Evolutionary conservation across 1,140 invertebrate genomes (phyloP), one percentile per base, ranked within the genome.

Genomic region (Brachionus sp.): DNA sequence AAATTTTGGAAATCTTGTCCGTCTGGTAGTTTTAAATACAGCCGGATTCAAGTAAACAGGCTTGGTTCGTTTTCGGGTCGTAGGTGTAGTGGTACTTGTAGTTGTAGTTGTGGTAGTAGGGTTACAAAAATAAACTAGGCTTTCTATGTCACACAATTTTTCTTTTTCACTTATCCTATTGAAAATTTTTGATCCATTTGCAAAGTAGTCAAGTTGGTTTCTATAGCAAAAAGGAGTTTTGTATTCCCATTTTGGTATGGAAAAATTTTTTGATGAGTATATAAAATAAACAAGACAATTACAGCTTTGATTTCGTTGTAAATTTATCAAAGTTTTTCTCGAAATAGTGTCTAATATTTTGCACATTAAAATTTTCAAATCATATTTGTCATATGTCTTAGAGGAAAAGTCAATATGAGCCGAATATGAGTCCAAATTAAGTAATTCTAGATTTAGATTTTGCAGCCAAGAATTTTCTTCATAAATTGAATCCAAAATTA

Each of bases 201-300:
- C 44, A 39, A 42, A 39, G 25, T 42, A 62, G 37, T 62, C 35
- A 23, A 80, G 7, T 42, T 62, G 50, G 19, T 57, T 80, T 44
- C 62, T 25, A 50, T 80, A 80, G 33, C 77, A 80, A 33, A 62
- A 57, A 3, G 77, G 77, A n/a, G 50, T 35, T 62, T 80, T 80
- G 33, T 62, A 66, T 16, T 62, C 62, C 77, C 77, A 80, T 16
- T 62, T 42, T 42, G 77, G 33, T 12, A 13, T 39, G 0, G 50
- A 10, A 80, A 29, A 80, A 5, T 42, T 35, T 57, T 66, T 80
- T 23, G 12, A 12, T n/a, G 16, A 23, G 33, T 62, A 80, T 2
- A 80, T 42, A 23, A 80, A 62, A 16, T 80, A 80, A 35, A 80
- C n/a, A n/a, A 80, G 42, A 37, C 77, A 80, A 44, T 44, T 80